Base-by-base conservation (phyloP, 1,140 invertebrate genomes). In the Teleopsis dalmanni region DNA sequence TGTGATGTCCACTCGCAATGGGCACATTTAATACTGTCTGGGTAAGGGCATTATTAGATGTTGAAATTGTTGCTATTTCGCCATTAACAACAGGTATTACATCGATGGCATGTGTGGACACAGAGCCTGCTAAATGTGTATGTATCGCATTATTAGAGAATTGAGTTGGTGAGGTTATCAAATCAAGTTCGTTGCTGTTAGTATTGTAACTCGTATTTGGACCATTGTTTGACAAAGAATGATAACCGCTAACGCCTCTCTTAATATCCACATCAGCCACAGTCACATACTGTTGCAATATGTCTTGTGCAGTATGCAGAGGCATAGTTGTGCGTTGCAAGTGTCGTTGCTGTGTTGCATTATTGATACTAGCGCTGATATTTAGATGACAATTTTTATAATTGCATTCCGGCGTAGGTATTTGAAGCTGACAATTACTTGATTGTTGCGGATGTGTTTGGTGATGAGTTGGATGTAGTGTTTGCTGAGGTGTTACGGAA, bases 361-460 rank as follows among this genome's bases (percentile, higher is more conserved):
- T 62, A 11, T 58, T 58, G 2, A 57, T 56, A 31, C 57, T 59
- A 22, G 60, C 56, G 36, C 60, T 65, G 21, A 60, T 59, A 42
- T 65, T 68, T 0, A 67, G 47, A 40, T 68, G 65, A 33, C 67
- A 70, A 43, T 70, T 70, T 48, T 70, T 69, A 38, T 70, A 70
- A 50, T 55, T 65, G 33, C 67, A 70, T 42, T 70, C 66, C 31
- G 25, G 13, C 25, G 34, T 18, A 29, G 14, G 11, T 22, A 21
- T 19, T 40, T 34, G 10, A 22, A 47, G 21, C 35, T 16, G 37
- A 42, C 40, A 18, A 36, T 25, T 26, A 34, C 23, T 14, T 13
- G 27, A 31, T 36, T 42, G 37, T 36, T 46, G 35, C 26, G 38
- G 45, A 16, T 35, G 34, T 27, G 31, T 26, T 34, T 46, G 47